Conservation (phyloP, 2,797 vertebrate genomes). For the Glossophaga mutica region DNA sequence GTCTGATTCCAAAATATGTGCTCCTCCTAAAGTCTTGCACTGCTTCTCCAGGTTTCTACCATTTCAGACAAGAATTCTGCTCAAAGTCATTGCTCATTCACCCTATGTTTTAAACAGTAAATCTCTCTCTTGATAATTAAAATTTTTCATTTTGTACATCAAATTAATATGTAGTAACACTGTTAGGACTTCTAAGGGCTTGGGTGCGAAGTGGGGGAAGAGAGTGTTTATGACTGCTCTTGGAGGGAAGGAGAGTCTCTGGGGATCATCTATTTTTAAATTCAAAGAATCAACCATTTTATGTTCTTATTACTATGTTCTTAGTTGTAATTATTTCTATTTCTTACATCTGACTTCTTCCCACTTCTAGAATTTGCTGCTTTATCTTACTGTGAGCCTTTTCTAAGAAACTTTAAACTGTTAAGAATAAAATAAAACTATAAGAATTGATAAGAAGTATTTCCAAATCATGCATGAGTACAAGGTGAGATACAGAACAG, state of each 20-base stretch:
- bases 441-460: neutral
- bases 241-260: neutral
- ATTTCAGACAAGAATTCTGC: conserved; percentile 18
- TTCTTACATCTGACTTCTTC: neutral
- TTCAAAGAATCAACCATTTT: neutral
- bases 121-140: neutral
- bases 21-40: neutral
- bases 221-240: neutral
- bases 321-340: neutral
- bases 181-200: neutral
- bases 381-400: conserved; percentile 1
- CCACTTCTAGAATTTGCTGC: neutral
- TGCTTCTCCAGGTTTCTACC: neutral
- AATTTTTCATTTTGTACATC: neutral
- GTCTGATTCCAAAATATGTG: conserved; percentile 44
- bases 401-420: neutral
- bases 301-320: neutral
- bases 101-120: neutral
- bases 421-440: neutral
- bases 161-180: neutral
- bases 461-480: neutral
- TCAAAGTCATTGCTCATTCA: neutral
- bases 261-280: neutral
- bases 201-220: neutral
- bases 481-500: neutral